A percentile compares a stretch with the other conserved stretches of the same genome.
Conservation (phyloP, 2,888 invertebrate genomes). For the Glyphotaelius pellucidus region DNA sequence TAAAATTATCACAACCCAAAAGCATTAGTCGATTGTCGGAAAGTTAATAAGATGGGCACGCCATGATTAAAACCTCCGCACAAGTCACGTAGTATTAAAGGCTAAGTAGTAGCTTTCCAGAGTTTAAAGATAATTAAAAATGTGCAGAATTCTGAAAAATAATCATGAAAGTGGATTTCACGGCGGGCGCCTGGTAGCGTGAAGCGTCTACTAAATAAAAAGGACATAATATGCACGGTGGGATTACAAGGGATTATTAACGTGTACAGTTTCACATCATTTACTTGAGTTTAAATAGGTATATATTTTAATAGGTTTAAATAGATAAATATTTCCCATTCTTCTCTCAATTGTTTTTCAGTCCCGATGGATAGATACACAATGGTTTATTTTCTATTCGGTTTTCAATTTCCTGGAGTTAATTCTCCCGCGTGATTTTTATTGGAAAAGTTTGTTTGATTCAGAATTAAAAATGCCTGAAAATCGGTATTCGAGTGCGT, state of each 20-base stretch:
- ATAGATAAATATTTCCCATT: not conserved
- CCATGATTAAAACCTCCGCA: not conserved
- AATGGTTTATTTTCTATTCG: constrained; percentile 15
- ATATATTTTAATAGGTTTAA: too few relatives aligned
- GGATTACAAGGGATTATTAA: not conserved
- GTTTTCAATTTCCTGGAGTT: constrained; percentile 29
- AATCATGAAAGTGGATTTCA: not conserved
- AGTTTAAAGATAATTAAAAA: not conserved
- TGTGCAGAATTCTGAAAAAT: constrained; percentile 2
- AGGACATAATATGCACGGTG: not conserved
- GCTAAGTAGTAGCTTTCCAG: not conserved
- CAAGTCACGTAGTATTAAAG: not conserved
- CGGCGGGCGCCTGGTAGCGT: not conserved
- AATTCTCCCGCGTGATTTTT: constrained; percentile 8
- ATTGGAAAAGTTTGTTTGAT: constrained; percentile 13
- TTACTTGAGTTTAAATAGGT: not conserved
- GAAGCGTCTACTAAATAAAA: not conserved
- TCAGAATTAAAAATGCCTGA: not conserved
- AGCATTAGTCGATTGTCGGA: not conserved
- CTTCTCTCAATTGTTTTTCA: not conserved
- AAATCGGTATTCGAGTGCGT: not conserved
- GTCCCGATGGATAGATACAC: not conserved
- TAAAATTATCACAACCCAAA: not conserved
- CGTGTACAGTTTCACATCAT: not conserved
- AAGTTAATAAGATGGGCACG: not conserved